These are phyloP conservation scores for Anthopleura xanthogrammica DNA, from an alignment of 92 coral and sea anemone species.

Conservation along the genomic window DNA sequence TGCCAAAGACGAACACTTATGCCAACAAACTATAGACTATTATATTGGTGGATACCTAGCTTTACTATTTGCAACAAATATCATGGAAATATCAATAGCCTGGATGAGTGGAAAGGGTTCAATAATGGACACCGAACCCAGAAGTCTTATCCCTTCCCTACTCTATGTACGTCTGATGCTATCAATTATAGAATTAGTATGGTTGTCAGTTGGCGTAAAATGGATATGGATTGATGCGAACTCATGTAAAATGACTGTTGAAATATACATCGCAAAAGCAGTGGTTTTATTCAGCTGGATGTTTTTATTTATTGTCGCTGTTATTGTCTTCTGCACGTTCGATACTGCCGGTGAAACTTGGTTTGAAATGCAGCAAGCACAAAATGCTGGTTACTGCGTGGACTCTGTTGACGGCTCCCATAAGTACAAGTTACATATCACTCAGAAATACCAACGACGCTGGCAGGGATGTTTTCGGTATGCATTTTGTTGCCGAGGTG, in stretches of 20 bases:
- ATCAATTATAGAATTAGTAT: conserved; percentile 76
- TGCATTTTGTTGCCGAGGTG: conserved; percentile 77
- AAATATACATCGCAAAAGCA: conserved; percentile 74
- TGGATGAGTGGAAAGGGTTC: conserved; percentile 98
- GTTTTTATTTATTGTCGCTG: conserved; percentile 73
- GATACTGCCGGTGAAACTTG: conserved; percentile 93
- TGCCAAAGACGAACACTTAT: conserved; percentile 45
- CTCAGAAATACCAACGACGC: conserved; percentile 70
- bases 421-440: conserved; percentile 63
- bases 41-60: conserved; percentile 93
- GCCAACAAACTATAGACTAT: conserved; percentile 94
- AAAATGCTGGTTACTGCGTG: conserved; percentile 45
- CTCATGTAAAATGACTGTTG: conserved; percentile 54
- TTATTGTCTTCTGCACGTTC: conserved; percentile 78
- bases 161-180: conserved; percentile 82
- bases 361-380: conserved; percentile 79
- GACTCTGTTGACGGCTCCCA: conserved; percentile 55
- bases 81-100: conserved; percentile 86
- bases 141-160: conserved; percentile 80
- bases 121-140: conserved; percentile 89
- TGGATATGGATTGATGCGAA: conserved; percentile 85
- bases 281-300: conserved; percentile 93
- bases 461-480: conserved; percentile 88
- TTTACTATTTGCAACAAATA: conserved; percentile 88
- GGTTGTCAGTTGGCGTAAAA: conserved; percentile 91